Percentiles rank a stretch among this genome's conserved stretches.
Evolutionary conservation across 2,113 vertebrate genomes (phyloP).

Genomic region (Gnathonemus echidnorhynchus): DNA sequence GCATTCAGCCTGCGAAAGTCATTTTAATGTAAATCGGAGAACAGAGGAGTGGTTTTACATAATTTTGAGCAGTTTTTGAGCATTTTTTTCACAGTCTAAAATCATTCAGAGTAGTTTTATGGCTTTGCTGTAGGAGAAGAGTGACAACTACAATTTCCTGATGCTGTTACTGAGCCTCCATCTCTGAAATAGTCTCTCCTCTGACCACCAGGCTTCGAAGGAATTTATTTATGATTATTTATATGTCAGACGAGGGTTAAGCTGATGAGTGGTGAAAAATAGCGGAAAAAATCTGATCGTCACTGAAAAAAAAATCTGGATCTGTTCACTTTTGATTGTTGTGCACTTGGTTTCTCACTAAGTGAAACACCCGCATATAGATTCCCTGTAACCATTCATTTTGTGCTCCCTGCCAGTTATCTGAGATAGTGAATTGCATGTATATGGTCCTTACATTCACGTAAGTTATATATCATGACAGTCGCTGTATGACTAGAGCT

Average conservation of each 20-base stretch:
- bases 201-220: constrained; percentile 56
- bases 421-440: too few relatives aligned
- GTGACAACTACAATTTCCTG: constrained; percentile 66
- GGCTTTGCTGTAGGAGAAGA: constrained; percentile 54
- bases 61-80: constrained; percentile 45
- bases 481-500: background rate
- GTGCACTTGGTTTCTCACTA: background rate
- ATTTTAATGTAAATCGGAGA: constrained; percentile 76
- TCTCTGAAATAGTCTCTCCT: constrained; percentile 53
- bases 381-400: background rate
- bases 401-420: background rate
- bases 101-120: constrained; percentile 55
- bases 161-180: constrained; percentile 63
- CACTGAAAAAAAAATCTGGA: background rate
- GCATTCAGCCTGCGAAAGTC: constrained; percentile 56
- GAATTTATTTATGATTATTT: constrained; percentile 53
- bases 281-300: background rate
- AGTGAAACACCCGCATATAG: background rate
- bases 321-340: background rate
- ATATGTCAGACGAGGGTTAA: constrained; percentile 31
- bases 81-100: constrained; percentile 47
- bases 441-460: background rate
- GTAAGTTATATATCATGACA: background rate
- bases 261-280: constrained; percentile 59
- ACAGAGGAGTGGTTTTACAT: constrained; percentile 58